Percentiles rank a stretch among this genome's conserved stretches.
These are phyloP conservation scores for Sylvia borin DNA, from an alignment of 2,797 vertebrate species.

Conservation along the genomic window DNA sequence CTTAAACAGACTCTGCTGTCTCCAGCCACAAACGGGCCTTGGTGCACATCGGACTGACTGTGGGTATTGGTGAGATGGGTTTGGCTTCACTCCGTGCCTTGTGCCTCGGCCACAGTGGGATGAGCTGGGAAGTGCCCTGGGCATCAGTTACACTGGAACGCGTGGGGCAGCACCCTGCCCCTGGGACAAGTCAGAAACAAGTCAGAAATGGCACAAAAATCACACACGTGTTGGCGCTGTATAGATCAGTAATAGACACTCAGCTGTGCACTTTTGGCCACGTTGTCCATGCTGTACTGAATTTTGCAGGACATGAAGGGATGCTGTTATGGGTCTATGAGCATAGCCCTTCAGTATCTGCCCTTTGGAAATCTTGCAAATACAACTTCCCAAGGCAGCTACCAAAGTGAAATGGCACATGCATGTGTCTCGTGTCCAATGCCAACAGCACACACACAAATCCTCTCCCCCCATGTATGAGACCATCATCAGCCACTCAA, in stretches of 20 bases:
- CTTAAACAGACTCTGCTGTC: not conserved
- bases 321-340: not conserved
- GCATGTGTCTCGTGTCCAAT: not conserved
- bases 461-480: accelerated
- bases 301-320: not conserved
- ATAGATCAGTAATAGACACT: not conserved
- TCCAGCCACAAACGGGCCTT: accelerated
- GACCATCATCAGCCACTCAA: not conserved
- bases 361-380: not conserved
- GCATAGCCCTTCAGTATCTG: accelerated
- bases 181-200: accelerated
- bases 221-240: accelerated
- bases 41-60: not conserved
- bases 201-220: not conserved
- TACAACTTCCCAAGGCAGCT: not conserved
- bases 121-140: no score
- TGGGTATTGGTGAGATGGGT: not conserved
- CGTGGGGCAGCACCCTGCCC: not conserved
- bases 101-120: not conserved
- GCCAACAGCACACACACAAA: not conserved
- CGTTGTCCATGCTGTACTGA: accelerated
- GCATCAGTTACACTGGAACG: not conserved
- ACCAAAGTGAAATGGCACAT: not conserved
- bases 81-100: accelerated
- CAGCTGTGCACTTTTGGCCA: not conserved